Conservation (phyloP, 1,140 invertebrate genomes). For the Cyrtorhinus lividipennis region DNA sequence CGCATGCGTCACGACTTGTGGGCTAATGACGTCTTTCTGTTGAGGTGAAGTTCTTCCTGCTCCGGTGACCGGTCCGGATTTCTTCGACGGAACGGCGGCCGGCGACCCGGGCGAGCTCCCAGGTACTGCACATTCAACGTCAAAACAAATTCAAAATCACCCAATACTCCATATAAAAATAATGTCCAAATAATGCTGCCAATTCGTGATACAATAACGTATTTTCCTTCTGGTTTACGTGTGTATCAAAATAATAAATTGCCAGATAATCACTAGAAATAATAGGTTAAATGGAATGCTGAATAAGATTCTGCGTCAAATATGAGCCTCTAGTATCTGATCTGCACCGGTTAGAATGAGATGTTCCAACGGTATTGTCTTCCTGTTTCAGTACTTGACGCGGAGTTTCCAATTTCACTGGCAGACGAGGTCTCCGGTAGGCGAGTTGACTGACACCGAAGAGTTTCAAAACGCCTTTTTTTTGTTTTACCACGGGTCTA, state of each 20-base stretch:
- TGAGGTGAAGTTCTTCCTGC: not conserved
- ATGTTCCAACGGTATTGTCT: no score
- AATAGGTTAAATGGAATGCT: no score
- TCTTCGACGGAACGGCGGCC: not conserved
- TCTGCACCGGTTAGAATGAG: no score
- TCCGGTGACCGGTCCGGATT: not conserved
- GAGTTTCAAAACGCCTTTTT: not conserved
- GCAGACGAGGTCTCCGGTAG: not conserved
- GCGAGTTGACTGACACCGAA: not conserved
- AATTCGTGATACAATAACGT: no score
- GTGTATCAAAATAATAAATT: no score
- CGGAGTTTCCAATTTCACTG: not conserved
- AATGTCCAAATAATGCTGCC: no score
- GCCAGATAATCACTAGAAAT: no score
- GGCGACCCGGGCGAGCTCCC: not conserved
- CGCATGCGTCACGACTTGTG: not conserved
- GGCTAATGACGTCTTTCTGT: not conserved
- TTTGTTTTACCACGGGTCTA: not conserved
- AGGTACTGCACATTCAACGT: not conserved
- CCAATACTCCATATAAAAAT: no score
- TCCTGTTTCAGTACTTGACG: no score
- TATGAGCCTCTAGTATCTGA: no score
- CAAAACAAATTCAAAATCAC: not conserved
- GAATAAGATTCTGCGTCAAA: no score
- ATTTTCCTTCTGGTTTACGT: no score